phyloP scores from a whole-genome alignment of 2,888 invertebrate genomes.

The Drosophila emarginata region DNA sequence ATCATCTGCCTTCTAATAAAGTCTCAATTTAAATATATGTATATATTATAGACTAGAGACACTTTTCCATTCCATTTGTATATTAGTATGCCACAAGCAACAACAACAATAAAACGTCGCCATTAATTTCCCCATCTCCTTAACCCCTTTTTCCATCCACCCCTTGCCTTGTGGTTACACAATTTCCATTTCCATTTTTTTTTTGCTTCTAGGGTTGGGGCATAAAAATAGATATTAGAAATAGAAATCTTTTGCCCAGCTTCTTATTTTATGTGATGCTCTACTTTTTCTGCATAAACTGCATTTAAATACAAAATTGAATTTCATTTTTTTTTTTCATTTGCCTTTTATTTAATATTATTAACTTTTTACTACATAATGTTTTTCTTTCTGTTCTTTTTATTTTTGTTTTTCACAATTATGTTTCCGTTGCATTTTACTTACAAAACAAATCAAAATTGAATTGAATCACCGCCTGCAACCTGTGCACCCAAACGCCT shows the following conservation, averaged over 20 bases:
- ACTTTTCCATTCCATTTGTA: conserved; percentile 17
- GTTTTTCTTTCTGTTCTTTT: conserved; percentile 24
- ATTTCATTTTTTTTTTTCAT: conserved; percentile 25
- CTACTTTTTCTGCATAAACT: neutral
- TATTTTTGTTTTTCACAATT: conserved; percentile 50
- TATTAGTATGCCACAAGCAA: conserved; percentile 13
- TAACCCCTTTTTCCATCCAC: neutral
- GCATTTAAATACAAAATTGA: conserved; percentile 42
- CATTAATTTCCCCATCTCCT: neutral
- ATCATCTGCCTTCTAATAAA: neutral
- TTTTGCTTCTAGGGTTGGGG: conserved; percentile 54
- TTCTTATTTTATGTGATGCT: conserved; percentile 16
- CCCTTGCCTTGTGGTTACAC: conserved; percentile 28
- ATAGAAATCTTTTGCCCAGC: conserved; percentile 28
- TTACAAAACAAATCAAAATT: conserved; percentile 14
- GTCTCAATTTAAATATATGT: neutral
- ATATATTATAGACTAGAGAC: neutral
- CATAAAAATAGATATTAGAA: conserved; percentile 58
- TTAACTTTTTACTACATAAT: conserved; percentile 41
- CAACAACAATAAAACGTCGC: too few relatives aligned
- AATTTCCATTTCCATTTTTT: conserved; percentile 41
- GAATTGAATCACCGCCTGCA: too few relatives aligned
- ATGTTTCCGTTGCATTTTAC: conserved; percentile 63
- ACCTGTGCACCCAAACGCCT: conserved; percentile 23
- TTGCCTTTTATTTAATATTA: conserved; percentile 34